Evolutionary conservation across 2,888 invertebrate genomes (phyloP).

Genomic region (Acheta domesticus): DNA sequence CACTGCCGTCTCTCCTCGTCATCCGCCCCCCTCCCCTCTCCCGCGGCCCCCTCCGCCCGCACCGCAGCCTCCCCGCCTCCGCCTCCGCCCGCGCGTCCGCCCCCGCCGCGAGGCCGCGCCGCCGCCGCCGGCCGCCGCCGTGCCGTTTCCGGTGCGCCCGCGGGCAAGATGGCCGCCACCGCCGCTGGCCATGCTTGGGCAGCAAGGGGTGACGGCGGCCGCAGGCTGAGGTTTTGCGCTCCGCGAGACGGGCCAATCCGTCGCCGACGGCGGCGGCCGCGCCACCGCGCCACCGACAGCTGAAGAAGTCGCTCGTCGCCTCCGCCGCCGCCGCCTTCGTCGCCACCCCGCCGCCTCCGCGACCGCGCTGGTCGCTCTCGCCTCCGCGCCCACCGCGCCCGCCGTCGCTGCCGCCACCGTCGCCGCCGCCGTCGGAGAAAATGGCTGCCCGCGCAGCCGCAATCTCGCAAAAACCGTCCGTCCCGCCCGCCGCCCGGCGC

Average conservation of each 20-base stretch:
- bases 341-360: not conserved
- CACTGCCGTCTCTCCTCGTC: no score
- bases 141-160: constrained; percentile 25
- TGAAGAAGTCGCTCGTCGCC: not conserved
- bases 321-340: not conserved
- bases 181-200: constrained; percentile 26
- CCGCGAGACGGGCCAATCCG: not conserved
- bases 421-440: no score
- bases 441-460: no score
- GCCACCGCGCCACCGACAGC: not conserved
- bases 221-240: constrained; percentile 1
- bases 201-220: constrained; percentile 25
- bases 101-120: not conserved
- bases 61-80: no score
- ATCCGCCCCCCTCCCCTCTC: no score
- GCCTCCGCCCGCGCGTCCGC: no score
- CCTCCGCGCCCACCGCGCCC: no score
- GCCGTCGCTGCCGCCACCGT: no score
- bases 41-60: no score
- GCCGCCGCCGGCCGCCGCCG: not conserved
- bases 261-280: not conserved
- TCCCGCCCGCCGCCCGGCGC: no score
- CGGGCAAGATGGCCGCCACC: constrained; percentile 28
- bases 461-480: no score
- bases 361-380: no score